Conservation (phyloP, 2,888 invertebrate species). For the Calameuta pallipes region DNA sequence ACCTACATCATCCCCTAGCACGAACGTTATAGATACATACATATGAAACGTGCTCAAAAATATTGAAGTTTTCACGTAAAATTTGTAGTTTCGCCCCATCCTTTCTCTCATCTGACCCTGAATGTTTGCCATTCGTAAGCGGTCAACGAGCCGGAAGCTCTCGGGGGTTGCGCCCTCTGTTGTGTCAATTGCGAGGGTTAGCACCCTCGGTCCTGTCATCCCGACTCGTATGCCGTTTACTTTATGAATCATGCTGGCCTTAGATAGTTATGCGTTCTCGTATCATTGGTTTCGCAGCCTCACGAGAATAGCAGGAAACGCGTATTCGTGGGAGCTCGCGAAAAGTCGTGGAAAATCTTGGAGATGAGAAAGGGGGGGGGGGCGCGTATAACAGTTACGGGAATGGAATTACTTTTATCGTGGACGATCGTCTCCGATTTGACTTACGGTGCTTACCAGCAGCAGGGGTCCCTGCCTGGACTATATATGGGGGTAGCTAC, state of each 20-base stretch:
- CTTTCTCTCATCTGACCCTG: background rate
- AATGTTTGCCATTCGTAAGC: background rate
- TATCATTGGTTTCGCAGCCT: background rate
- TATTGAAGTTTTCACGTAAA: background rate
- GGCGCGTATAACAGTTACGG: slow-evolving; percentile 11
- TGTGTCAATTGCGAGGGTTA: background rate
- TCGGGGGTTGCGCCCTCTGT: background rate
- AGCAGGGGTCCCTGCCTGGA: background rate
- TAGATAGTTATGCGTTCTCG: slow-evolving; percentile 36
- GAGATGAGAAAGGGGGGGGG: slow-evolving; percentile 5
- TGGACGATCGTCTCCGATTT: slow-evolving; percentile 7
- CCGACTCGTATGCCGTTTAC: slow-evolving; percentile 31
- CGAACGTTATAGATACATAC: background rate
- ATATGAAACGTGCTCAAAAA: background rate
- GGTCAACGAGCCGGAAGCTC: slow-evolving; percentile 4
- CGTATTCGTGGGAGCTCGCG: background rate
- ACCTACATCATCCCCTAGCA: background rate
- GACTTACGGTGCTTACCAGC: background rate
- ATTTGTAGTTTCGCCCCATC: background rate
- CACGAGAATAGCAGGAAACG: background rate
- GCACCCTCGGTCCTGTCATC: background rate
- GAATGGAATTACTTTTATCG: slow-evolving; percentile 24
- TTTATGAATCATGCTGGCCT: slow-evolving; percentile 33
- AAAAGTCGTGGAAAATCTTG: background rate
- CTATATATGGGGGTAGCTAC: background rate